Base-by-base conservation (phyloP, 2,113 vertebrate genomes). In the Lepisosteus oculatus region DNA sequence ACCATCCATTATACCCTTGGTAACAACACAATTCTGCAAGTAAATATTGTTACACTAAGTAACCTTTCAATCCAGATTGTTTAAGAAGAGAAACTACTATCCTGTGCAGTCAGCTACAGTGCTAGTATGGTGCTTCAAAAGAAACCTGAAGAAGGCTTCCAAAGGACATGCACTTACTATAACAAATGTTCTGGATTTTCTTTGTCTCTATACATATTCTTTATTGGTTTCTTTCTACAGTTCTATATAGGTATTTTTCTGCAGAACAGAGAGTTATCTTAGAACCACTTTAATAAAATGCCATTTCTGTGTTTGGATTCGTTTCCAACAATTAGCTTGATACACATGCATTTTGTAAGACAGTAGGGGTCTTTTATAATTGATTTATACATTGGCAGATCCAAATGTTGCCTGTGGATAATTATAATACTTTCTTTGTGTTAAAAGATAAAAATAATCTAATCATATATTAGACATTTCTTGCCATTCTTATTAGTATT, bases 21-120 rank as follows among this genome's bases (percentile, higher is more conserved):
- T 94, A 93, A 93, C 92, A 93, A 93, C 93, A 91, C 91, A 92
- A 91, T 93, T 93, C 91, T 92, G 92, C 90, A 92, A 94, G 93
- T 93, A 93, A 93, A 93, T 92, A 93, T 93, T 93, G 90, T 90
- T 93, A 93, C 92, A 93, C 92, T 90, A 91, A 92, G 92, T 92
- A 93, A 93, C 91, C 92, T 92, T 93, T 91, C 90, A 92, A 93
- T 93, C 92, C 92, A 91, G 90, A 90, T 93, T 93, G 90, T 93
- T 94, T 93, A 93, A 92, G 92, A 90, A 90, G 91, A 93, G 92
- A 93, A 93, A 93, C 93, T 93, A 88, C 90, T 93, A 92, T 94
- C 92, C 92, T 90, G 89, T 91, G 90, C 89, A 92, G 90, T 92
- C 91, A 92, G 89, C 92, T 92, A 88, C 88, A 90, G 91, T 94